Percentiles rank a stretch among this genome's conserved stretches.
phyloP scores from a whole-genome alignment of 2,888 invertebrate species.

The Pterostichus niger region DNA sequence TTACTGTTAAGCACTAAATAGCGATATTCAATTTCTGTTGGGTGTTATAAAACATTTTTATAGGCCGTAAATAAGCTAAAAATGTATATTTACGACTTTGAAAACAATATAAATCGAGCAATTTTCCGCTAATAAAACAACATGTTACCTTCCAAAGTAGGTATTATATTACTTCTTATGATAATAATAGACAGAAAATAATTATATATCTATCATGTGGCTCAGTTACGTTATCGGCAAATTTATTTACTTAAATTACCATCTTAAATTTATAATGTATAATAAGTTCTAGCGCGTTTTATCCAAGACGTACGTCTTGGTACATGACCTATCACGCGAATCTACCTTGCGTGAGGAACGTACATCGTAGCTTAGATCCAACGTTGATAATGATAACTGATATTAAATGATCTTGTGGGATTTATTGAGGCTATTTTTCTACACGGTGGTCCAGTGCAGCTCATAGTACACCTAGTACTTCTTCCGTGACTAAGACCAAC shows the following conservation, averaged over 20 bases:
- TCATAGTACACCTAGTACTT: slow-evolving; percentile 46
- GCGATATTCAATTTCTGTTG: slow-evolving; percentile 32
- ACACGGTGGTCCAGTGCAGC: slow-evolving; percentile 62
- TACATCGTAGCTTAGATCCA: slow-evolving; percentile 41
- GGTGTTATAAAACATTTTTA: slow-evolving; percentile 29
- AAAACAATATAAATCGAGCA: slow-evolving; percentile 43
- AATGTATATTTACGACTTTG: slow-evolving; percentile 48
- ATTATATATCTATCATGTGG: slow-evolving; percentile 61
- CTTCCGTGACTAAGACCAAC: background rate
- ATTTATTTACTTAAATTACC: slow-evolving; percentile 66
- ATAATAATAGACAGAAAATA: slow-evolving; percentile 58
- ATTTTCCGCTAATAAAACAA: slow-evolving; percentile 39
- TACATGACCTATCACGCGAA: slow-evolving; percentile 58
- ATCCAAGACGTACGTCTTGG: slow-evolving; percentile 47
- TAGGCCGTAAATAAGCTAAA: slow-evolving; percentile 30
- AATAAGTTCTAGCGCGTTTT: background rate
- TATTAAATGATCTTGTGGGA: slow-evolving; percentile 67
- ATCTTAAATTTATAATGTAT: slow-evolving; percentile 65
- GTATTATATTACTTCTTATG: slow-evolving; percentile 21
- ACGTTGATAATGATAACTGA: slow-evolving; percentile 63
- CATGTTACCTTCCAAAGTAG: slow-evolving; percentile 14
- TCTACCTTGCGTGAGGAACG: slow-evolving; percentile 54
- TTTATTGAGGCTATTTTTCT: slow-evolving; percentile 66
- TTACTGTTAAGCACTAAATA: slow-evolving; percentile 17
- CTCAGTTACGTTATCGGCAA: slow-evolving; percentile 43